Conservation (phyloP, 1,140 invertebrate genomes). For the Pogonognathellus flavescens region DNA sequence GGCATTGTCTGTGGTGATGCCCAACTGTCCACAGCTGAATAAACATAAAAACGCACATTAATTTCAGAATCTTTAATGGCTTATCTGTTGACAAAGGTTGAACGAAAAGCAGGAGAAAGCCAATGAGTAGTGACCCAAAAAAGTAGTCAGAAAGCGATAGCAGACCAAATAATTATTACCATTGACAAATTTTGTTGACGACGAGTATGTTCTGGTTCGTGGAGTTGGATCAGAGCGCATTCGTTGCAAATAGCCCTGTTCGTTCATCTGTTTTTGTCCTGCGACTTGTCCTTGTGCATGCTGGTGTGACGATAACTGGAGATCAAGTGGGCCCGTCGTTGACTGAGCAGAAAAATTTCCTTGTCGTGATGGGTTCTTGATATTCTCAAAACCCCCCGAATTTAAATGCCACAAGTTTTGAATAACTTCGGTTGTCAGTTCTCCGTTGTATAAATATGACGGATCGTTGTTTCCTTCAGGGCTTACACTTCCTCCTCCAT, state of each 20-base stretch:
- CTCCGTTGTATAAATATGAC: background rate
- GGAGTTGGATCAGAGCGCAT: constrained; percentile 59
- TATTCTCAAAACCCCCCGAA: background rate
- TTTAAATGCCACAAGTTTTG: constrained; percentile 53
- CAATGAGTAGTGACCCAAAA: too few species aligned
- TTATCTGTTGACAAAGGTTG: too few species aligned
- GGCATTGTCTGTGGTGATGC: background rate
- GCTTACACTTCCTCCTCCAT: background rate
- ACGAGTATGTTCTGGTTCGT: background rate
- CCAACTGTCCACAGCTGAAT: constrained; percentile 33
- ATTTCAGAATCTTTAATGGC: too few species aligned
- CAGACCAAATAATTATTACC: too few species aligned
- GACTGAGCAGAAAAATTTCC: background rate
- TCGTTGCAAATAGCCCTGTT: constrained; percentile 47
- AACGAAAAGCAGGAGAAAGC: too few species aligned
- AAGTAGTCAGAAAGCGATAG: too few species aligned
- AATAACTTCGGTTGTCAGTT: constrained; percentile 13
- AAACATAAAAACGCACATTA: background rate
- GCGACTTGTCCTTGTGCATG: background rate
- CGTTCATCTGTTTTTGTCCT: background rate
- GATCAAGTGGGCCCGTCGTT: background rate
- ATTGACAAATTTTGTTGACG: background rate
- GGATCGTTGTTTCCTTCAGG: background rate
- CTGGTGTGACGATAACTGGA: background rate
- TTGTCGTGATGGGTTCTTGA: background rate